These are phyloP conservation scores for Cnemophilus loriae DNA, from an alignment of 2,113 vertebrate species.

Conservation along the genomic window DNA sequence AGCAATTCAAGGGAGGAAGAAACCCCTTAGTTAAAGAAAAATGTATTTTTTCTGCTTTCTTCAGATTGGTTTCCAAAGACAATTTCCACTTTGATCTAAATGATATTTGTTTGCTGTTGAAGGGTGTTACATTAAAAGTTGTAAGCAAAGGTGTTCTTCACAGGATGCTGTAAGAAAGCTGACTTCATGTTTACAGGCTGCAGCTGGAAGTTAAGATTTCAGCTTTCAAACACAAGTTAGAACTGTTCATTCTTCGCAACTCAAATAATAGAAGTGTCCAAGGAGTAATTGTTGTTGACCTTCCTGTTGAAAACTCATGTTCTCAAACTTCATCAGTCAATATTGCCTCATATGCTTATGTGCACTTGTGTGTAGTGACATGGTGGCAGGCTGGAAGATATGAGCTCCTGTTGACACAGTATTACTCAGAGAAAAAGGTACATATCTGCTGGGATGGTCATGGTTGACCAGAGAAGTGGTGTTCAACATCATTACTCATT, in stretches of 20 bases:
- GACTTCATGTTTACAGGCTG: not conserved
- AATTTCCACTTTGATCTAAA: not conserved
- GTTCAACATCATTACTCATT: not conserved
- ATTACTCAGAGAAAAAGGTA: conserved; percentile 25
- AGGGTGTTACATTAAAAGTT: not conserved
- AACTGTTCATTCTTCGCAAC: conserved; percentile 48
- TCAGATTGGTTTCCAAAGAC: not conserved
- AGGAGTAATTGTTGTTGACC: conserved; percentile 55
- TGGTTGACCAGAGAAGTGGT: conserved; percentile 31
- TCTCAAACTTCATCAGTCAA: conserved; percentile 17
- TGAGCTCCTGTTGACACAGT: conserved; percentile 58
- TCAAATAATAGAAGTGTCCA: conserved; percentile 49
- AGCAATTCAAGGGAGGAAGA: not conserved
- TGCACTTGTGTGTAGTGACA: not conserved
- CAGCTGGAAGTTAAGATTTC: not conserved
- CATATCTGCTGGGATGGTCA: not conserved
- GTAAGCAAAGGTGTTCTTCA: not conserved
- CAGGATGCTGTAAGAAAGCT: not conserved
- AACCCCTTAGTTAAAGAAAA: not conserved
- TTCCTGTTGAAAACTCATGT: conserved; percentile 29
- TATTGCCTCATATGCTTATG: not conserved
- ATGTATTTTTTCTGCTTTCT: not conserved
- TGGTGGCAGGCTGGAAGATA: not conserved
- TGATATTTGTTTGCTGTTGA: not conserved
- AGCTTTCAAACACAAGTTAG: not conserved